Evolutionary conservation across 2,113 vertebrate genomes (phyloP).

Genomic region (Heterotilapia buettikoferi): DNA sequence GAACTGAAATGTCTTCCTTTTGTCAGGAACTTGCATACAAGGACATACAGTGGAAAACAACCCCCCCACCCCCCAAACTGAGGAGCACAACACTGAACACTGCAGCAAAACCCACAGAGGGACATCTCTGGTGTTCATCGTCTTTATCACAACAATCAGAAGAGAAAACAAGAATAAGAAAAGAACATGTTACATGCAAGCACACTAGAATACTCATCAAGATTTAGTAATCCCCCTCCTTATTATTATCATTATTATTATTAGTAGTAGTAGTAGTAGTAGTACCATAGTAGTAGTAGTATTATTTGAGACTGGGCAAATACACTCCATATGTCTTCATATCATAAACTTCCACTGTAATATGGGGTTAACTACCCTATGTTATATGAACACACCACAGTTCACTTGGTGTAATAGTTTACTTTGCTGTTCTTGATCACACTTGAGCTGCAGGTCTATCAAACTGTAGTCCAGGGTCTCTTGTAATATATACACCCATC

Average conservation of each 20-base stretch:
- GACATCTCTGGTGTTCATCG: neutral
- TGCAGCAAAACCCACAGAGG: neutral
- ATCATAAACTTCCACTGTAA: neutral
- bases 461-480: neutral
- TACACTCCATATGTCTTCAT: neutral
- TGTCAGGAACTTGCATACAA: neutral
- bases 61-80: neutral
- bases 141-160: neutral
- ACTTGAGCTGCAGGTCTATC: neutral
- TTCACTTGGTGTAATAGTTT: neutral
- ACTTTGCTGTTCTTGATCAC: neutral
- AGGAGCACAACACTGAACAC: conserved; percentile 5
- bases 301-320: neutral
- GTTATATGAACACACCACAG: neutral
- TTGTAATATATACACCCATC: neutral
- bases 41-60: neutral
- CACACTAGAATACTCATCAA: neutral
- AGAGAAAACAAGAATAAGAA: neutral
- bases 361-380: neutral
- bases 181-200: neutral
- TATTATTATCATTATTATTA: fast-evolving
- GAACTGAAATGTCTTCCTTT: neutral
- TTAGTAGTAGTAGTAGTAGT: neutral
- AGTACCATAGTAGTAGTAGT: neutral
- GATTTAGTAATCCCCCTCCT: neutral